Conservation (phyloP, 1,140 invertebrate species). For the Aphelenchoides besseyi region DNA sequence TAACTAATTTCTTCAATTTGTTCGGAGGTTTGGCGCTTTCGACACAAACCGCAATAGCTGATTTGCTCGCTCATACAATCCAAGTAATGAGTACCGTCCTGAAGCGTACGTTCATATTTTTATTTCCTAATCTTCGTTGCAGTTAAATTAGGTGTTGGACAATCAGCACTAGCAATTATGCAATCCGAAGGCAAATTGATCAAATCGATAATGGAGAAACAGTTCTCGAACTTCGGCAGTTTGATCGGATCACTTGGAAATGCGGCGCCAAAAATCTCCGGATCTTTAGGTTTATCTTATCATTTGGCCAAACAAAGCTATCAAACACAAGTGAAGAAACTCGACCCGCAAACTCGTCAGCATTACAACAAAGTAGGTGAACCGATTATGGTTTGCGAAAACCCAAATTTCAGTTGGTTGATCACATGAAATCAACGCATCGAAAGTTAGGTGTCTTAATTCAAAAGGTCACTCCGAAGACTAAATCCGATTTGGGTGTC, state of each 20-base stretch:
- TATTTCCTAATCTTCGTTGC: neutral
- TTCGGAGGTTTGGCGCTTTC: conserved; percentile 4
- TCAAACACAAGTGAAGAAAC: neutral
- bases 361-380: neutral
- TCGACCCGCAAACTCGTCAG: neutral
- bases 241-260: neutral
- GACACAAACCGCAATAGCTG: neutral
- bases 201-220: neutral
- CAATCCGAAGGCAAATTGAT: conserved; percentile 2
- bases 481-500: conserved; percentile 2
- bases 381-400: neutral
- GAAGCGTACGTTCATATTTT: neutral
- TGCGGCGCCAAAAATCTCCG: neutral
- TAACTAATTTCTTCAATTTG: neutral
- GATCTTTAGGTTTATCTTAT: neutral
- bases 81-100: neutral
- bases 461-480: neutral
- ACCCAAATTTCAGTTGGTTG: neutral
- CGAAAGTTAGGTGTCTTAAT: neutral
- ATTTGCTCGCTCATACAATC: neutral
- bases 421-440: neutral
- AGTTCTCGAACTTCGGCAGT: neutral
- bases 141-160: neutral
- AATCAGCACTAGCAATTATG: neutral
- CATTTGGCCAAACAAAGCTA: neutral